Base-by-base conservation (phyloP, 2,797 vertebrate species). In the Botia almorhae region DNA sequence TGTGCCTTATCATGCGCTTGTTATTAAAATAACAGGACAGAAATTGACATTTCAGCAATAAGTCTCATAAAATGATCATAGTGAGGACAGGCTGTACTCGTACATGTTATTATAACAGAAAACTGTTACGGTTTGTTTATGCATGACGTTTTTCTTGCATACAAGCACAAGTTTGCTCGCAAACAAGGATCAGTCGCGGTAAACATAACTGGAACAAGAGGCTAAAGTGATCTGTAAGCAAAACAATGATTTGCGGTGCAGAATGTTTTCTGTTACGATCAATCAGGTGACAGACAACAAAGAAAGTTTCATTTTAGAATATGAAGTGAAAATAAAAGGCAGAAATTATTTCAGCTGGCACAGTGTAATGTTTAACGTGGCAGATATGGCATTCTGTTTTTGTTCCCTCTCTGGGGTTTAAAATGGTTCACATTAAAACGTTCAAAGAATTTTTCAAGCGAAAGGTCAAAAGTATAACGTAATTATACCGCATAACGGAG, bases 321-420 rank as follows among this genome's bases (percentile, higher is more conserved):
- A 97, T 96, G 95, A 97, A 96, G 96, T 98, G 96, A 96, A 98
- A 98, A 98, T 97, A 95, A 96, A 97, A 97, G 97, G 93, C 96
- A 96, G 96, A 95, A 95, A 94, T 94, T 90, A 88, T 93, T 94
- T 87, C 93, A 92, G 91, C 93, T 94, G 95, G 94, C 93, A 95
- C 93, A 90, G 87, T 93, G 94, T 91, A 87, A 92, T 91, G 94
- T 93, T 93, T 96, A 96, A 96, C 94, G 93, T 94, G 90, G 93
- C 93, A 92, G 92, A 94, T 93, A 92, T 92, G 93, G 94, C 91
- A 94, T 94, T 93, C 93, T 92, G 92, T 92, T 82, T 86, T 83
- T 85, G 84, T 88, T 86, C 84, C 23, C 23, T 82, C 87, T 88
- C 79, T 87, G 86, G 88, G 84, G 93, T 91, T 93, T 91, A 86